Conservation (phyloP, 64 coral and sea anemone genomes). For the Cladopsammia gracilis region DNA sequence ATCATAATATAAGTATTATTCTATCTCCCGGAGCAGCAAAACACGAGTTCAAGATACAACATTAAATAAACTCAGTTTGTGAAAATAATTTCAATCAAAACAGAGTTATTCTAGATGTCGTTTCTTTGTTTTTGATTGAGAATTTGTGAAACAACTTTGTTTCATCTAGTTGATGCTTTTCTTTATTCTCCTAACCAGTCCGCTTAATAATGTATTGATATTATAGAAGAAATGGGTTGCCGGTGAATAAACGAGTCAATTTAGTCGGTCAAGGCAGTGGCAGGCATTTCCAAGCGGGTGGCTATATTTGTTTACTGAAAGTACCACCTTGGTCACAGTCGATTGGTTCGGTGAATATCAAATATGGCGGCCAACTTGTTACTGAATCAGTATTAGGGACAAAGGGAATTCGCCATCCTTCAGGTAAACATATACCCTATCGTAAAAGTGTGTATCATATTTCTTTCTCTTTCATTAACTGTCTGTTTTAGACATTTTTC, state of each 20-base stretch:
- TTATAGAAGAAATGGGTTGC: background rate
- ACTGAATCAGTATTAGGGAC: too few species aligned
- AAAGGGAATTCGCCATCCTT: background rate
- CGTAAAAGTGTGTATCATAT: background rate
- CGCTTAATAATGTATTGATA: background rate
- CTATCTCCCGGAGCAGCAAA: too few species aligned
- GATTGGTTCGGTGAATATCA: constrained; percentile 4
- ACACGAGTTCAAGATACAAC: too few species aligned
- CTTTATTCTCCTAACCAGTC: background rate
- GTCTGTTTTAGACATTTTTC: too few species aligned
- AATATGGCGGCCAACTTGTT: constrained; percentile 10
- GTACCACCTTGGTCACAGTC: constrained; percentile 1
- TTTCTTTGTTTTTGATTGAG: too few species aligned
- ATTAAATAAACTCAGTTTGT: too few species aligned
- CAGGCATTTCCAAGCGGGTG: constrained; percentile 20
- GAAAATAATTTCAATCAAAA: too few species aligned
- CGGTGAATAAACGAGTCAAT: background rate
- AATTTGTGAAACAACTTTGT: background rate
- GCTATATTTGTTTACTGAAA: background rate
- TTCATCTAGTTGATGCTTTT: background rate
- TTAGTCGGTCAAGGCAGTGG: background rate
- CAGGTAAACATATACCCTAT: background rate
- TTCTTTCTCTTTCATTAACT: background rate
- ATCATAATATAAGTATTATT: too few species aligned
- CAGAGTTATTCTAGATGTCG: too few species aligned